These are phyloP conservation scores for Sterrhoptilus dennistouni DNA, from an alignment of 2,113 vertebrate species.

Conservation along the genomic window DNA sequence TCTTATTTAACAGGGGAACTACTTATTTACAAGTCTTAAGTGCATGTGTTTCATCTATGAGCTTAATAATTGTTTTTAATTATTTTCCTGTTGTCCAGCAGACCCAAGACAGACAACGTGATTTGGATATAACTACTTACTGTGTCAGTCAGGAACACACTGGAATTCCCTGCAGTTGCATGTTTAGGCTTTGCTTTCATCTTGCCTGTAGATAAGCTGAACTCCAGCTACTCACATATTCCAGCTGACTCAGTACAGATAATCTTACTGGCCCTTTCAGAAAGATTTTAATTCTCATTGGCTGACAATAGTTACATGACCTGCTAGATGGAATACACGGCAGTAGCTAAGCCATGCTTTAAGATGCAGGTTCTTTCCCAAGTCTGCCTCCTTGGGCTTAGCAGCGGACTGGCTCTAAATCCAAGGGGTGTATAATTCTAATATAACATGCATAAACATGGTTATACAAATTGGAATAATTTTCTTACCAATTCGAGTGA, in stretches of 20 bases:
- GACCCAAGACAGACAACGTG: fast-evolving
- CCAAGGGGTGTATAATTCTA: background rate
- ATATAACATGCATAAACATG: background rate
- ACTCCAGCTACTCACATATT: background rate
- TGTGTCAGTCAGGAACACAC: background rate
- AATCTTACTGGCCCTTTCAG: background rate
- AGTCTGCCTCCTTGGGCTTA: background rate
- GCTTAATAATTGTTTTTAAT: background rate
- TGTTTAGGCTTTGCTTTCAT: background rate
- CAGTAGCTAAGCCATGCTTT: background rate
- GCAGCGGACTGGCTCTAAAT: background rate
- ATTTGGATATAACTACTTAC: background rate
- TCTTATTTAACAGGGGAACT: background rate
- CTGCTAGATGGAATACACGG: background rate
- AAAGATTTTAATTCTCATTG: background rate
- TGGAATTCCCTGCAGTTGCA: background rate
- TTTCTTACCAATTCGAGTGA: conserved; percentile 88
- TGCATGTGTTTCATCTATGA: background rate
- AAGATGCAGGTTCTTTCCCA: background rate
- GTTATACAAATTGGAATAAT: background rate
- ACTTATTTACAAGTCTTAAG: background rate
- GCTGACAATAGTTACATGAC: background rate
- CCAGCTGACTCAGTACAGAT: background rate
- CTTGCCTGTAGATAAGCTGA: background rate
- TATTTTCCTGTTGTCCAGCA: background rate